These are phyloP conservation scores for Lacerta bilineata DNA, from an alignment of 2,797 vertebrate genomes.

Conservation along the genomic window DNA sequence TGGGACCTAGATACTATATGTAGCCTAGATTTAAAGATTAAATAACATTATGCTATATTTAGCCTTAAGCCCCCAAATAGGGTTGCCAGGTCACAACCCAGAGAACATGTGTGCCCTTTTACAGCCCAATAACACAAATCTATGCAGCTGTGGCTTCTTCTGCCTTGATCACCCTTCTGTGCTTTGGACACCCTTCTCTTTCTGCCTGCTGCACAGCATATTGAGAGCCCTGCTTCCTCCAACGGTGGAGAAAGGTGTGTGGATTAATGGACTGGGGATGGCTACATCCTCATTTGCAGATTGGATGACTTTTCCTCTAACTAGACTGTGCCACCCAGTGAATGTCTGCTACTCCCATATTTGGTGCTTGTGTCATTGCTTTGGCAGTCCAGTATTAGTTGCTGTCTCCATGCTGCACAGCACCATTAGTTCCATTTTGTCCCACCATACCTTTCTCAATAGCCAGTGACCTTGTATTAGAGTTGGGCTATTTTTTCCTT, in stretches of 20 bases:
- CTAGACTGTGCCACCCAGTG: background rate
- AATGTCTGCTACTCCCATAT: background rate
- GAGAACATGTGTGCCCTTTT: background rate
- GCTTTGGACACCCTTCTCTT: too few species aligned
- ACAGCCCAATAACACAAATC: background rate
- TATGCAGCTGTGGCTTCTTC: background rate
- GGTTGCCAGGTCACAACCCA: slow-evolving; percentile 51
- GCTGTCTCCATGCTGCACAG: background rate
- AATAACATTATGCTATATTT: slow-evolving; percentile 53
- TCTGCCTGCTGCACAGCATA: background rate
- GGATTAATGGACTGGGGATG: too few species aligned
- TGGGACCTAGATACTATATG: slow-evolving; percentile 39
- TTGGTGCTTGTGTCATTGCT: background rate
- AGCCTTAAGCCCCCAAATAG: slow-evolving; percentile 56
- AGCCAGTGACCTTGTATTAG: background rate
- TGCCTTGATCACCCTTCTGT: background rate
- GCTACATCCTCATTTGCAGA: too few species aligned
- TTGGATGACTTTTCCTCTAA: background rate
- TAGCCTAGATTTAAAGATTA: slow-evolving; percentile 59
- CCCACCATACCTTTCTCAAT: background rate
- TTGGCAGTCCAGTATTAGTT: background rate
- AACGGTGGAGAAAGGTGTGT: background rate
- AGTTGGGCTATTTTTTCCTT: background rate
- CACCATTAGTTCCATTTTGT: background rate
- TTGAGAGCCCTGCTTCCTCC: too few species aligned